Percentiles rank a stretch among this genome's conserved stretches.
Evolutionary conservation across 2,888 invertebrate species (phyloP).

Genomic region (Uloborus plumipes): DNA sequence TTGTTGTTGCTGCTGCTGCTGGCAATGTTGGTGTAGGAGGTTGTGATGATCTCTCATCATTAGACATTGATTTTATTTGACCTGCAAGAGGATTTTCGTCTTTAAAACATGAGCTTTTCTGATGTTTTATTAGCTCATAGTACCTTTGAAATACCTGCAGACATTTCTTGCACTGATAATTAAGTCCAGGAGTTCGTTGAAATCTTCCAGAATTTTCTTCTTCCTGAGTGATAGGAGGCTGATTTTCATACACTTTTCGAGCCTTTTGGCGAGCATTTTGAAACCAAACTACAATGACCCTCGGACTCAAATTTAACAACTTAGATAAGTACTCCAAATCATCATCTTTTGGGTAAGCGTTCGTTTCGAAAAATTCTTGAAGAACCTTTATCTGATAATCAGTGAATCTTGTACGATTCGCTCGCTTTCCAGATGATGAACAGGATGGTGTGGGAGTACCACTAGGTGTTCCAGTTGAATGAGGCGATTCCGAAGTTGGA

Average conservation of each 20-base stretch:
- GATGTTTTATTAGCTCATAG: conserved; percentile 97
- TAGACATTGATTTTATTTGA: conserved; percentile 71
- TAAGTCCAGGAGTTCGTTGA: conserved; percentile 93
- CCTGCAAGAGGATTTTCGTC: conserved; percentile 80
- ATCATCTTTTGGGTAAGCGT: conserved; percentile 99
- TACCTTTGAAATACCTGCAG: conserved; percentile 97
- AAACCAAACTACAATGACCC: conserved; percentile 99
- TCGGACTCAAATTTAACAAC: conserved; percentile 90
- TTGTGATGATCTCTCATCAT: conserved; percentile 58
- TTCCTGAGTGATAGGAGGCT: conserved; percentile 84
- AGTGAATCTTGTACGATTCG: conserved; percentile 98
- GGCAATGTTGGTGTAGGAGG: conserved; percentile 39
- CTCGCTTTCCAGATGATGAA: conserved; percentile 84
- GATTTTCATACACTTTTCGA: conserved; percentile 98
- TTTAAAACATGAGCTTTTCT: conserved; percentile 97
- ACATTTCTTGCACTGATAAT: conserved; percentile 99
- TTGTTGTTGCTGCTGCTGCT: conserved; percentile 3
- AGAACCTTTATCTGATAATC: conserved; percentile 98
- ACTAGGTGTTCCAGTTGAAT: conserved; percentile 63
- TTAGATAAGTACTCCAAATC: conserved; percentile 98
- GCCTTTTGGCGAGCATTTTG: conserved; percentile 99
- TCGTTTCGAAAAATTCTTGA: conserved; percentile 99
- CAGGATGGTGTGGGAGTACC: conserved; percentile 60
- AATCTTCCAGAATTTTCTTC: conserved; percentile 79
- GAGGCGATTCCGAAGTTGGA: conserved; percentile 60